These are phyloP conservation scores for Lasiurus cinereus DNA, from an alignment of 2,113 vertebrate genomes.

Conservation along the genomic window DNA sequence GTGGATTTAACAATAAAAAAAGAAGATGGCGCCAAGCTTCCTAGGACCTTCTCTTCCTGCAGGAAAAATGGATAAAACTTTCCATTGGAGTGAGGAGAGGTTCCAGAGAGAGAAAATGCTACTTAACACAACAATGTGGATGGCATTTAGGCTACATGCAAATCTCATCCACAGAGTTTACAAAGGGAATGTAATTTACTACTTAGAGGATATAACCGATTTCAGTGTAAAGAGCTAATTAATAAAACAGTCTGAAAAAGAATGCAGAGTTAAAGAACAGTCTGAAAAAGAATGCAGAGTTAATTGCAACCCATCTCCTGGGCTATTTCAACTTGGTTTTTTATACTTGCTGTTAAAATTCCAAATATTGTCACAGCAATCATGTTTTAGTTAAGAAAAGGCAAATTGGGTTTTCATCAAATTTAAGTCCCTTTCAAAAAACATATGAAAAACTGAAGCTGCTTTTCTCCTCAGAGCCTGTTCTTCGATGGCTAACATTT, in stretches of 20 bases:
- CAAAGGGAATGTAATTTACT: constrained; percentile 70
- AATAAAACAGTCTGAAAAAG: constrained; percentile 69
- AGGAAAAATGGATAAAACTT: constrained; percentile 56
- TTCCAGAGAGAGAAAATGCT: constrained; percentile 55
- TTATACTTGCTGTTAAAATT: constrained; percentile 54
- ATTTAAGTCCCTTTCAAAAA: constrained; percentile 34
- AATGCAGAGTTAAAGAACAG: constrained; percentile 61
- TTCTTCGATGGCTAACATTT: background rate
- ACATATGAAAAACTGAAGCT: background rate
- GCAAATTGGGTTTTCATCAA: background rate
- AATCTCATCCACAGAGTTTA: constrained; percentile 62
- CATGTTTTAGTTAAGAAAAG: background rate
- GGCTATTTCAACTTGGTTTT: constrained; percentile 34
- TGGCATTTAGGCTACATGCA: constrained; percentile 66
- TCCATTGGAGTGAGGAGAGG: background rate
- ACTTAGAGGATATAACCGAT: constrained; percentile 46
- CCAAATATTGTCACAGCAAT: constrained; percentile 30
- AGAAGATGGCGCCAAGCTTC: constrained; percentile 60
- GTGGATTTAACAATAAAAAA: constrained; percentile 71
- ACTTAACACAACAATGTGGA: constrained; percentile 75
- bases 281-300: constrained; percentile 57
- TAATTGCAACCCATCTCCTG: constrained; percentile 43
- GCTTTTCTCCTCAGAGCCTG: constrained; percentile 8
- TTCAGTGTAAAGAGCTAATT: constrained; percentile 67
- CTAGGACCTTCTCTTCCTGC: background rate